These are phyloP conservation scores for Sparidentex hasta DNA, from an alignment of 2,797 vertebrate genomes.

Conservation along the genomic window DNA sequence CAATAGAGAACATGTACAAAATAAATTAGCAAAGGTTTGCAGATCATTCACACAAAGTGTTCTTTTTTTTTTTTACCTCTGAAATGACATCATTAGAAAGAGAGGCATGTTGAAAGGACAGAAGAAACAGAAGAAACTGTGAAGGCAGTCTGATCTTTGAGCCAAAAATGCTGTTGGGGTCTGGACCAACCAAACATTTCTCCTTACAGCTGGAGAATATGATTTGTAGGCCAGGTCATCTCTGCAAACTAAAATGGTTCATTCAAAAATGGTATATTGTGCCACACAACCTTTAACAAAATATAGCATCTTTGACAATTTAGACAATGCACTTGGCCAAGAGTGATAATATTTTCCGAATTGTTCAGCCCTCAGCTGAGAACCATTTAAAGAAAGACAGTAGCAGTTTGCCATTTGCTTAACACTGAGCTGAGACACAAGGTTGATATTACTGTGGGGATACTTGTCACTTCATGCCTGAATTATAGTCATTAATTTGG, in stretches of 20 bases:
- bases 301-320: too few species aligned
- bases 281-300: too few species aligned
- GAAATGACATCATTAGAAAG: conserved; percentile 56
- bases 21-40: not conserved
- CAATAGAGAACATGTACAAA: not conserved
- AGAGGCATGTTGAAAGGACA: conserved; percentile 54
- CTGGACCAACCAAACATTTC: too few species aligned
- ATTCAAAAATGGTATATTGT: too few species aligned
- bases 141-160: conserved; percentile 5
- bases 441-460: not conserved
- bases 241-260: too few species aligned
- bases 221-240: too few species aligned
- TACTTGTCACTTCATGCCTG: not conserved
- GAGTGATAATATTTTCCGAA: too few species aligned
- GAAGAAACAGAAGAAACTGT: conserved; percentile 8
- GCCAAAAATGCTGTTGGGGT: too few species aligned
- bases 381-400: not conserved
- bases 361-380: too few species aligned
- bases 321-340: too few species aligned
- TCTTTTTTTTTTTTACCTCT: conserved; percentile 65
- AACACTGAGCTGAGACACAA: not conserved
- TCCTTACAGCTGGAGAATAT: too few species aligned
- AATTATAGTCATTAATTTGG: not conserved
- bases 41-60: conserved; percentile 1
- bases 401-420: not conserved